Conservation (phyloP, 2,113 vertebrate genomes). For the Centropristis striata region DNA sequence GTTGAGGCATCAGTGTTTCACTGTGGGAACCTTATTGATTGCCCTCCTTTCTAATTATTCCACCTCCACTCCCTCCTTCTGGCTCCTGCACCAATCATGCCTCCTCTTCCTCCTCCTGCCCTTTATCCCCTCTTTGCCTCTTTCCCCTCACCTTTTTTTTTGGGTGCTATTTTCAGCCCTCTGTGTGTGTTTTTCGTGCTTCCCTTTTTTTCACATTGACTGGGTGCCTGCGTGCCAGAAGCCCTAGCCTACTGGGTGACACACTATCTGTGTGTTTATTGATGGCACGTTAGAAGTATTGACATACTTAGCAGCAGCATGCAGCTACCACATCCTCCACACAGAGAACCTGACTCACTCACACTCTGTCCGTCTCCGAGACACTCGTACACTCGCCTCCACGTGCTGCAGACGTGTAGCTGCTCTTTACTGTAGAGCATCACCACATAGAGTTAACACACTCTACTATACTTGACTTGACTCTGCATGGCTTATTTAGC, state of each 20-base stretch:
- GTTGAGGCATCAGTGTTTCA: slow-evolving; percentile 79
- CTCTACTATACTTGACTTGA: too few species aligned
- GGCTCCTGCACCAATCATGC: slow-evolving; percentile 57
- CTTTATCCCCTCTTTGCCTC: slow-evolving; percentile 14
- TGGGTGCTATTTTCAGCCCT: slow-evolving; percentile 5
- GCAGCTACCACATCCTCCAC: slow-evolving; percentile 49
- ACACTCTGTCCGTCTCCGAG: not conserved
- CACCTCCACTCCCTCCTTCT: slow-evolving; percentile 64
- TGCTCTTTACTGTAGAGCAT: not conserved
- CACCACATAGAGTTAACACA: too few species aligned
- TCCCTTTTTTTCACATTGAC: not conserved
- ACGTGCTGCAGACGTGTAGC: not conserved
- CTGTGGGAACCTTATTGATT: slow-evolving; percentile 89
- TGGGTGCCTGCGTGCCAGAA: not conserved
- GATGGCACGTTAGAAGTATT: slow-evolving; percentile 28
- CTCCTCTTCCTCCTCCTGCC: slow-evolving; percentile 28
- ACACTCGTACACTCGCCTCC: not conserved
- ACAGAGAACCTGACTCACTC: not conserved
- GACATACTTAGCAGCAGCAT: slow-evolving; percentile 45
- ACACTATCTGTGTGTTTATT: slow-evolving; percentile 24
- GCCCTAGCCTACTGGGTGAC: slow-evolving; percentile 9
- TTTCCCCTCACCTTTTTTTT: not conserved
- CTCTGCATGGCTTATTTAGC: too few species aligned
- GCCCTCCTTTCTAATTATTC: slow-evolving; percentile 83
- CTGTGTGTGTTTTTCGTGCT: slow-evolving; percentile 4